Evolutionary conservation across 2,888 invertebrate species (phyloP), one percentile per base, ranked within the genome.

Genomic region (Mimachlamys varia): DNA sequence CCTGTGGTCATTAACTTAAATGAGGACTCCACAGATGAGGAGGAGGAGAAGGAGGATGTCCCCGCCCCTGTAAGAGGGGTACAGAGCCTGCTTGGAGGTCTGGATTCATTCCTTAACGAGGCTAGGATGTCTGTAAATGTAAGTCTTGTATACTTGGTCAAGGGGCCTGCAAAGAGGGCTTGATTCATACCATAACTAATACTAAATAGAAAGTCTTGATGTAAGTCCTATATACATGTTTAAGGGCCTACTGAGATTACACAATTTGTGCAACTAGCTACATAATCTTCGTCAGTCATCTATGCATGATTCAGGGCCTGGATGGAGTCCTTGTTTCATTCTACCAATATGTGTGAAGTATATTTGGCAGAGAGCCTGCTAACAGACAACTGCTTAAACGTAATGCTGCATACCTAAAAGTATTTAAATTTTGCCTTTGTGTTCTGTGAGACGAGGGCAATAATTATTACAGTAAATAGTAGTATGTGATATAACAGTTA

Each of bases 1-100:
- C 94, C 95, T 58, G 94, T 96, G n/a, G 93, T 96, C 33, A 95
- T 96, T 15, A 94, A 93, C 27, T 92, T 95, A 88, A 92, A 91
- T 38, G 94, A 94, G 19, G 95, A 94, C 37, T 94, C 95, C 12
- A 94, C 94, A 44, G 95, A 95, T 88, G 95, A 95, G 88, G 95
- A 95, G 13, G 94, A 94, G 13, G 95, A 95, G 88, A 95, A 95
- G 13, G 94, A 94, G 13, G 93, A 93, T 10, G 76, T 22, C 50
- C 62, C 37, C 49, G 38, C 27, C 22, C 89, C 3, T 10, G 44
- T 33, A 55, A 89, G 38, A 19, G 55, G 88, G 15, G 55, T 87
- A 38, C 88, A 92, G n/a, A 92, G 90, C 76, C 90, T 94, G 17
- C 92, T 95, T 0, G 93, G 94, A 13, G 93, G 94, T 22, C 92